A percentile compares a stretch with the other conserved stretches of the same genome.
phyloP scores from a whole-genome alignment of 1,140 invertebrate genomes.

The Diploscapter pachys region DNA sequence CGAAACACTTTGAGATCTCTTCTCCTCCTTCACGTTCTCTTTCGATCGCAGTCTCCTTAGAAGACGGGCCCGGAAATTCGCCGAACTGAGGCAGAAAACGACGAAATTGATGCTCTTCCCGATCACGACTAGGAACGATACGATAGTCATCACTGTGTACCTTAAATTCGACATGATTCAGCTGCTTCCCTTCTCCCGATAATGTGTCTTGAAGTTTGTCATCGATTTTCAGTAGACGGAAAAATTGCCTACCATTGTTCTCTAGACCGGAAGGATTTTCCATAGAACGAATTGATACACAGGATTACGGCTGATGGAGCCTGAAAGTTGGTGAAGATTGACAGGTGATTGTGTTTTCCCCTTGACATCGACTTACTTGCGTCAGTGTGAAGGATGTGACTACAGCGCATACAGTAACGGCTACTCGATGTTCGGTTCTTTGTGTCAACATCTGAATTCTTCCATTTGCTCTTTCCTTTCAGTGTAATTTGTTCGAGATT shows the following conservation, averaged over 20 bases:
- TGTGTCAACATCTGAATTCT: constrained; percentile 25
- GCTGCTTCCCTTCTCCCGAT: not conserved
- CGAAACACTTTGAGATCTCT: not conserved
- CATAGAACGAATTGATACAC: constrained; percentile 14
- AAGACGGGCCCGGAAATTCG: constrained; percentile 35
- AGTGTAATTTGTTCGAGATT: too few species aligned
- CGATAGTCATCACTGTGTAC: constrained; percentile 32
- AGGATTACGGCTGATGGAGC: constrained; percentile 30
- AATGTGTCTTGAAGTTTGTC: not conserved
- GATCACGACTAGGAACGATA: constrained; percentile 33
- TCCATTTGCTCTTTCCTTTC: not conserved
- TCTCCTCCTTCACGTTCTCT: constrained; percentile 22
- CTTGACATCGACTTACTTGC: constrained; percentile 16
- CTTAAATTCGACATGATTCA: constrained; percentile 21
- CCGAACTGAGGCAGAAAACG: constrained; percentile 37
- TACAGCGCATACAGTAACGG: constrained; percentile 25
- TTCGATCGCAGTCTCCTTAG: constrained; percentile 5
- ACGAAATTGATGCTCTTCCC: constrained; percentile 41
- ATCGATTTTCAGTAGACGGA: too few species aligned
- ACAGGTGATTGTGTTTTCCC: not conserved
- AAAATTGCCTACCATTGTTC: too few species aligned
- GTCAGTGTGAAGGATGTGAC: constrained; percentile 32
- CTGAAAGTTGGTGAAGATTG: not conserved
- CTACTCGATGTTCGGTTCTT: constrained; percentile 32
- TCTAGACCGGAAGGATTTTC: too few species aligned